Evolutionary conservation across 2,797 vertebrate genomes (phyloP), one percentile per base, ranked within the genome.

Genomic region (Lateolabrax maculatus): DNA sequence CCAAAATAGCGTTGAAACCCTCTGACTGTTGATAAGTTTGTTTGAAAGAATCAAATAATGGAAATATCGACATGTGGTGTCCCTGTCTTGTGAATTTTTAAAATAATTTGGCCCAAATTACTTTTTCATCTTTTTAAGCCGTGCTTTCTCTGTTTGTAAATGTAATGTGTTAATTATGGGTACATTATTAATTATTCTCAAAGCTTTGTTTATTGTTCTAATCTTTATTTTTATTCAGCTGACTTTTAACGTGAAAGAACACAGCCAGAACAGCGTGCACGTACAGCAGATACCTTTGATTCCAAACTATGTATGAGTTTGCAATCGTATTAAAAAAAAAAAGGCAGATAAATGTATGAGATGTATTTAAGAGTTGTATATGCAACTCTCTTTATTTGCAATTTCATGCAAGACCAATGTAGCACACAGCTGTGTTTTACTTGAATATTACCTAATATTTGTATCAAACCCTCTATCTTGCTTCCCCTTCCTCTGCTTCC

Each of bases 401-500:
- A 46, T 36, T 18, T 52, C 5, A 23, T 46, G 2, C 8, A 3
- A 53, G 25, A 53, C 21, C 52, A n/a, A 52, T n/a, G 19, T 4
- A 49, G 13, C 3, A 18, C 15, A n/a, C 8, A 48, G n/a, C 19
- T 18, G n/a, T 16, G 31, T 1, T 71, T 51, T 1, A 9, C 2
- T 23, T 60, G 2, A 44, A 57, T 29, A 21, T 58, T 41, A 2
- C 21, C 36, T 23, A 10, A 41, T 61, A 21, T 19, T 44, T 1
- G 0, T 37, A 51, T 51, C 1, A 34, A 36, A 11, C 0, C 27
- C 10, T n/a, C 23, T 21, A 25, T 51, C 51, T 71, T 56, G 29
- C 76, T 71, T 63, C 61, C 6, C 41, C 44, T 13, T 36, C 51
- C 61, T 68, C 71, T n/a, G 25, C 18, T 36, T 69, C 73, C 83